A percentile compares a stretch with the other conserved stretches of the same genome.
phyloP scores from a whole-genome alignment of 2,797 vertebrate species.

The Apodemus agrarius region DNA sequence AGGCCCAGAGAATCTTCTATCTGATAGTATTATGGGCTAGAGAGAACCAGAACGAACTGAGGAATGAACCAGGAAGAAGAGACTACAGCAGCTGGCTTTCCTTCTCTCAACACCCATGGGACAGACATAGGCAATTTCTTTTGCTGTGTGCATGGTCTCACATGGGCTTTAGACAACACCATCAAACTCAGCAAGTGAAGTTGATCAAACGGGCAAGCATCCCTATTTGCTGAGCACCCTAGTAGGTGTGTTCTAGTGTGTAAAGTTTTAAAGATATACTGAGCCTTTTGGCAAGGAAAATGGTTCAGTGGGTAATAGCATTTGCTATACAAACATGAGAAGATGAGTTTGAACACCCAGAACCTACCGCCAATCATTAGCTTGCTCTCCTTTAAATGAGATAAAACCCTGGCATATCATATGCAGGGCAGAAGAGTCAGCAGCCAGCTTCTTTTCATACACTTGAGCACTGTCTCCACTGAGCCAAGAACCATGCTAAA shows the following conservation, averaged over 20 bases:
- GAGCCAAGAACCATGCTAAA: not conserved
- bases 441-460: not conserved
- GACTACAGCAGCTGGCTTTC: not conserved
- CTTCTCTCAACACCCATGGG: not conserved
- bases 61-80: slow-evolving; percentile 23
- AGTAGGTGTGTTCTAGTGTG: not conserved
- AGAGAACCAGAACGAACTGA: slow-evolving; percentile 37
- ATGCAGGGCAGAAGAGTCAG: not conserved
- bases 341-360: not conserved
- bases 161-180: not conserved
- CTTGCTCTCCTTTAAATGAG: not conserved
- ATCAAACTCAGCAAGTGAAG: not conserved
- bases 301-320: not conserved
- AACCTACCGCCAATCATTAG: not conserved
- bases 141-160: not conserved
- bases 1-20: slow-evolving; percentile 71
- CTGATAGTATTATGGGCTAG: not conserved
- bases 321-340: not conserved
- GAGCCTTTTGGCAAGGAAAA: not conserved
- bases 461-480: not conserved
- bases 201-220: not conserved
- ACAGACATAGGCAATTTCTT: slow-evolving; percentile 38
- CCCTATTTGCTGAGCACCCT: not conserved
- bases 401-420: not conserved
- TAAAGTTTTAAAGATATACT: slow-evolving; percentile 1